Evolutionary conservation across 2,797 vertebrate genomes (phyloP), one percentile per base, ranked within the genome.

Genomic region (Sebastolobus alascanus): DNA sequence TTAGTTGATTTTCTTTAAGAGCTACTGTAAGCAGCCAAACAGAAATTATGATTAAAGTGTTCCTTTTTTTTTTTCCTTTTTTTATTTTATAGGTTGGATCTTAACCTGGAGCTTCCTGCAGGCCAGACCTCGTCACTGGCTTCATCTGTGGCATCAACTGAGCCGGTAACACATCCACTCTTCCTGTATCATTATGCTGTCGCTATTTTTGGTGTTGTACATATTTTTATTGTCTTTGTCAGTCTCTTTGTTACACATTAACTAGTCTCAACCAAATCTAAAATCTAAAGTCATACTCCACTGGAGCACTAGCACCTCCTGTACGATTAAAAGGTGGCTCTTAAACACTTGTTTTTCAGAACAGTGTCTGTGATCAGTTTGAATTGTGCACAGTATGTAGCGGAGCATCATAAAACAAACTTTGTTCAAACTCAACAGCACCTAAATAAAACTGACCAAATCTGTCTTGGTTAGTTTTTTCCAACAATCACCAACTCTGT

Each of bases 101-200:
- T 98, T 84, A 97, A 96, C 90, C 94, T 97, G 96, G 96, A 97
- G 86, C 96, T 98, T 87, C 97, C 97, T 87, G 92, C 97, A 90
- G 96, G 97, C 43, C 96, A 97, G 91, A 97, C 95, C 0, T 94
- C 96, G 22, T 96, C 96, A 8, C 95, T 98, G 87, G 94, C 95
- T 69, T 93, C 96, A 6, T 96, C 95, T 1, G 96, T 96, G 67
- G 96, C 96, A 55, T 97, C 97, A 68, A 86, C 96, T 60, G 97
- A 98, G 78, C 96, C 97, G 97, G 96, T 97, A 93, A 77, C 56
- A 73, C 43, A 58, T 65, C 67, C 38, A 67, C 60, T 70, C 22
- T 43, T 43, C 55, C 37, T 43, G 40, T 43, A 27, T 29, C 12
- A 12, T 40, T 37, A n/a, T 35, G 22, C 29, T 3, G 1, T 16